phyloP scores from a whole-genome alignment of 2,797 vertebrate species.

The Pangasius mekongensis region DNA sequence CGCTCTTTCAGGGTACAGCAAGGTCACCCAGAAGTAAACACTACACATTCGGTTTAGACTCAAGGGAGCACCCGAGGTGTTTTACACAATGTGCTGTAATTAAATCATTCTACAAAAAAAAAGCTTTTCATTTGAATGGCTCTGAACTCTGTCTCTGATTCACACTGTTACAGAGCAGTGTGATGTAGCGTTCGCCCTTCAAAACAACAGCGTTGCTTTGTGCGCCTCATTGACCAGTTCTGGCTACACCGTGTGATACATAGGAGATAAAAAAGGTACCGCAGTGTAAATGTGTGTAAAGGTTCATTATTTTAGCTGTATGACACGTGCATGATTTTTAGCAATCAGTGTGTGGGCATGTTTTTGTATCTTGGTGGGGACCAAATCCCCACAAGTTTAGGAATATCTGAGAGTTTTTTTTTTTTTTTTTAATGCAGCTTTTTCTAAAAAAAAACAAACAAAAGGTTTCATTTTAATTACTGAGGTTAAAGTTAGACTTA shows the following conservation, averaged over 20 bases:
- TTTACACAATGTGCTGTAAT: constrained; percentile 31
- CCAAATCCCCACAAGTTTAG: not conserved
- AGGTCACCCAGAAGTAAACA: not conserved
- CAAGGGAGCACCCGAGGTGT: constrained; percentile 25
- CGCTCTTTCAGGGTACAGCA: not conserved
- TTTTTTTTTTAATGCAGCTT: not conserved
- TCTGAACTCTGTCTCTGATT: not conserved
- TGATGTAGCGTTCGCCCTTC: not conserved
- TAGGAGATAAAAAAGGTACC: not conserved
- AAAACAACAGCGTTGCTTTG: not conserved
- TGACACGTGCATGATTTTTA: not conserved
- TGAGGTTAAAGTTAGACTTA: not conserved
- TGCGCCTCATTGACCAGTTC: constrained; percentile 2
- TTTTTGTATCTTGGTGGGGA: not conserved
- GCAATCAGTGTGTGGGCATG: not conserved
- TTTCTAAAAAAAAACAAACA: not conserved
- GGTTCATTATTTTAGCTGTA: not conserved
- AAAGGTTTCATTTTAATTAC: not conserved
- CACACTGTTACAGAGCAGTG: not conserved
- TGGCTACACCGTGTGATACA: not conserved
- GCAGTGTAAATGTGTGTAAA: not conserved
- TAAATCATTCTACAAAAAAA: constrained; percentile 2
- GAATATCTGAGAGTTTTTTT: not conserved
- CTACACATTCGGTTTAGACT: not conserved
- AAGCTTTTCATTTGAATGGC: constrained; percentile 4